Conservation (phyloP, 2,888 invertebrate species). For the Frankliniella intonsa region DNA sequence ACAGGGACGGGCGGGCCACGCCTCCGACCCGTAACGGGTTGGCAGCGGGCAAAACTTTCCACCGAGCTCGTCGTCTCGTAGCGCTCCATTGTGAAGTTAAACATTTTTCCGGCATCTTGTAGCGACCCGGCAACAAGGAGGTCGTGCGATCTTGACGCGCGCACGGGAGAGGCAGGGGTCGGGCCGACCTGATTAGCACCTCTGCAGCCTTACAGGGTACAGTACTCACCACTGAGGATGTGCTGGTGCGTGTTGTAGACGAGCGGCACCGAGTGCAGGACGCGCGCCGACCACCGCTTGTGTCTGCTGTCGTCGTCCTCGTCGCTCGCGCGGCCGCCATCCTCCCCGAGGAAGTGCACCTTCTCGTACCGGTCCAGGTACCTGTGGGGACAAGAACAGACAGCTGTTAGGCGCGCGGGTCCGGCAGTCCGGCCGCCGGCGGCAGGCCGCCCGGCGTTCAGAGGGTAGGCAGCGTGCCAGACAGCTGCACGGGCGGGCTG, state of each 20-base stretch:
- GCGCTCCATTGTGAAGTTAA: too few relatives aligned
- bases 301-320: slow-evolving; percentile 73
- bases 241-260: slow-evolving; percentile 76
- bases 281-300: slow-evolving; percentile 60
- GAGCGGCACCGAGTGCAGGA: slow-evolving; percentile 64
- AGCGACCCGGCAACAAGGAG: slow-evolving; percentile 13
- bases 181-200: slow-evolving; percentile 29
- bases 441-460: too few relatives aligned
- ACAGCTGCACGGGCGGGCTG: too few relatives aligned
- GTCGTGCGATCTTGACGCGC: background rate
- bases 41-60: too few relatives aligned
- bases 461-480: too few relatives aligned
- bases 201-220: background rate
- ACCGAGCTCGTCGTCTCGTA: too few relatives aligned
- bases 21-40: too few relatives aligned
- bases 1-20: too few relatives aligned
- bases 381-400: slow-evolving; percentile 43
- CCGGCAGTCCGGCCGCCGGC: background rate
- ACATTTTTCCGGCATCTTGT: too few relatives aligned
- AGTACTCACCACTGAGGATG: slow-evolving; percentile 59
- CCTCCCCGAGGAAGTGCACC: slow-evolving; percentile 83
- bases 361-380: slow-evolving; percentile 84
- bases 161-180: background rate
- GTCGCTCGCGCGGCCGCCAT: slow-evolving; percentile 72
- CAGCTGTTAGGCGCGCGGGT: background rate